phyloP scores from a whole-genome alignment of 64 coral and sea anemone genomes.

The Pocillopora damicornis region DNA sequence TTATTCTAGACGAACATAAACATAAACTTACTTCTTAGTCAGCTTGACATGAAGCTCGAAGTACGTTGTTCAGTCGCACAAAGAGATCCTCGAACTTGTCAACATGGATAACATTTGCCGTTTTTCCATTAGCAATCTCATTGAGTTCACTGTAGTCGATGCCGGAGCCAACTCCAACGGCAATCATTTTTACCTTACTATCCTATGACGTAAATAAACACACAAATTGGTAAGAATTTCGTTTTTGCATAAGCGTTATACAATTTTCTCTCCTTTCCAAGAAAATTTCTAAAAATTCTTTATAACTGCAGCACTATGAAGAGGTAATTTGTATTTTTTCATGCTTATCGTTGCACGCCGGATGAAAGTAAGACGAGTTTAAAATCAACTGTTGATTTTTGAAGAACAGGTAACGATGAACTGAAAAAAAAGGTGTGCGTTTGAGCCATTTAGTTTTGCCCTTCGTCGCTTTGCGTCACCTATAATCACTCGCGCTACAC shows the following conservation, averaged over 20 bases:
- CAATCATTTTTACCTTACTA: slow-evolving; percentile 67
- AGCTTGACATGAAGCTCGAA: slow-evolving; percentile 60
- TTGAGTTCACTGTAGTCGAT: slow-evolving; percentile 51
- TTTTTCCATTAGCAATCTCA: slow-evolving; percentile 56
- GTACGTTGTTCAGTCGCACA: slow-evolving; percentile 44
- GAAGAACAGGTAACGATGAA: no score
- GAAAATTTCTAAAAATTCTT: not conserved
- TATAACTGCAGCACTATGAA: not conserved
- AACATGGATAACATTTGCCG: slow-evolving; percentile 46
- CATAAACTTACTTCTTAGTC: not conserved
- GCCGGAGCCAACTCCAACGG: slow-evolving; percentile 61
- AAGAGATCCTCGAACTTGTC: slow-evolving; percentile 50
- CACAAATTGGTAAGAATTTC: not conserved
- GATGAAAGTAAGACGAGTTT: no score
- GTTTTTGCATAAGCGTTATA: not conserved
- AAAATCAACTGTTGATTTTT: no score
- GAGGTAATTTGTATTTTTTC: no score
- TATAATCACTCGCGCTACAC: no score
- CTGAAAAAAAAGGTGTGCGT: no score
- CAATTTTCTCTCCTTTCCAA: not conserved
- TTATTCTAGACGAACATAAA: not conserved
- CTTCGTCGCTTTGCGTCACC: no score
- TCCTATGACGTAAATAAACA: slow-evolving; percentile 12
- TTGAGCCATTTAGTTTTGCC: no score
- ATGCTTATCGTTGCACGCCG: not conserved